A percentile compares a stretch with the other conserved stretches of the same genome.
Evolutionary conservation across 1,140 invertebrate genomes (phyloP).

Genomic region (Saxidomus purpurata): DNA sequence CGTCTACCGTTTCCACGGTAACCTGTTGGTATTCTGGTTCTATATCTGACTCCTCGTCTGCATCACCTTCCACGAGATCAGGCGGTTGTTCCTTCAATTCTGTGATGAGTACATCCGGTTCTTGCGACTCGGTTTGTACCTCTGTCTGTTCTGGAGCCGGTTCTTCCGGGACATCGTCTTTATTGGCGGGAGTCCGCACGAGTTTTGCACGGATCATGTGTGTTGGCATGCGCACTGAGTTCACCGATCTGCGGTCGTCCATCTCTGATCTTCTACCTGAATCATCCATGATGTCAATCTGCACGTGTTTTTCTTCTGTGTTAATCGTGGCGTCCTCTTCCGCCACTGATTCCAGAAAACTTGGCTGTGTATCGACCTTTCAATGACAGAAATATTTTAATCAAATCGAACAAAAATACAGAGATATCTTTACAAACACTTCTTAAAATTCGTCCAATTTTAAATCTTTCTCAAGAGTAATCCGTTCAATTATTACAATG

Average conservation of each 20-base stretch:
- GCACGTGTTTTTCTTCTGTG: slow-evolving; percentile 9
- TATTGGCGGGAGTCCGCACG: slow-evolving; percentile 60
- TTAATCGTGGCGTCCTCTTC: not conserved
- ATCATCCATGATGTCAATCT: slow-evolving; percentile 60
- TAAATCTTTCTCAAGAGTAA: no score
- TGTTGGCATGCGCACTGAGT: slow-evolving; percentile 19
- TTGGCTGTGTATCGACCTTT: slow-evolving; percentile 34
- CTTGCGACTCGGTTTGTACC: not conserved
- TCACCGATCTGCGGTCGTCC: not conserved
- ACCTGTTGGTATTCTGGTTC: slow-evolving; percentile 63
- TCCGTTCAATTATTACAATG: no score
- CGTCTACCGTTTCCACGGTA: slow-evolving; percentile 62
- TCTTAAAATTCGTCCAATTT: no score
- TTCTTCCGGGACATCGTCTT: slow-evolving; percentile 11
- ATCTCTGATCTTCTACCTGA: slow-evolving; percentile 60
- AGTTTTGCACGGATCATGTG: slow-evolving; percentile 33
- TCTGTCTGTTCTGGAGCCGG: not conserved
- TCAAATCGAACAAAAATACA: no score
- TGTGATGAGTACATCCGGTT: slow-evolving; percentile 61
- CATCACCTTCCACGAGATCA: slow-evolving; percentile 19
- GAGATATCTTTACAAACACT: no score
- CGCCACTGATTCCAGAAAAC: slow-evolving; percentile 50
- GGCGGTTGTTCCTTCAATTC: slow-evolving; percentile 48
- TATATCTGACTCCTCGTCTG: slow-evolving; percentile 46
- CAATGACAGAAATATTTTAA: not conserved